Evolutionary conservation across 2,888 invertebrate genomes (phyloP).

Genomic region (Drosophila bunnanda): DNA sequence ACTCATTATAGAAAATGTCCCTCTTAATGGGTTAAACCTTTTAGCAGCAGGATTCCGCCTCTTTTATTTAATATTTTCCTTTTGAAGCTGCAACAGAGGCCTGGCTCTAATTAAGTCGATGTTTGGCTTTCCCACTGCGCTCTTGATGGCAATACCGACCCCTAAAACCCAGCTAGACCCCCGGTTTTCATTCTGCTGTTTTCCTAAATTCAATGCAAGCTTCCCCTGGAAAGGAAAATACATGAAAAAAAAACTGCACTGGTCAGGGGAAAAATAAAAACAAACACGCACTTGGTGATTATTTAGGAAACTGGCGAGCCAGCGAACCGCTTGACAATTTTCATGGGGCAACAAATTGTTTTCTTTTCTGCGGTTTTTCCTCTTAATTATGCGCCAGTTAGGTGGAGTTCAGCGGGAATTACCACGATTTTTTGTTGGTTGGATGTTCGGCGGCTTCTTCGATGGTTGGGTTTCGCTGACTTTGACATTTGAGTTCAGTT

Average conservation of each 20-base stretch:
- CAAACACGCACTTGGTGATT: conserved; percentile 18
- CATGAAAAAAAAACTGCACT: background rate
- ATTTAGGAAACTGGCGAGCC: conserved; percentile 25
- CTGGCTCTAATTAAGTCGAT: conserved; percentile 48
- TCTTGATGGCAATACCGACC: conserved; percentile 23
- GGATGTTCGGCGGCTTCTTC: conserved; percentile 42
- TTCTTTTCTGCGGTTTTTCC: conserved; percentile 39
- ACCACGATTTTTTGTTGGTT: conserved; percentile 27
- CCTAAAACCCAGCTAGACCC: conserved; percentile 4
- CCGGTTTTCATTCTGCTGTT: background rate
- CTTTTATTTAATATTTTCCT: conserved; percentile 39
- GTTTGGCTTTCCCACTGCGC: conserved; percentile 41
- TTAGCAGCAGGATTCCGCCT: conserved; percentile 25
- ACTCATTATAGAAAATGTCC: background rate
- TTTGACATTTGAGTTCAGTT: conserved; percentile 39
- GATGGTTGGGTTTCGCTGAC: conserved; percentile 32
- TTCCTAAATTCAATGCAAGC: conserved; percentile 4
- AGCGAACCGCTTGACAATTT: conserved; percentile 36
- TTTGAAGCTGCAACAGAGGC: conserved; percentile 45
- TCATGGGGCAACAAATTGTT: conserved; percentile 40
- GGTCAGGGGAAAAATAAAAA: conserved; percentile 1
- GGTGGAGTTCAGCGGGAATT: conserved; percentile 45
- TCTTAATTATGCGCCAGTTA: conserved; percentile 56
- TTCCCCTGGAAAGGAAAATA: background rate
- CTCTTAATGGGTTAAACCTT: conserved; percentile 9